Evolutionary conservation across 2,888 invertebrate genomes (phyloP), one percentile per base, ranked within the genome.

Genomic region (Shargacucullia verbasci): DNA sequence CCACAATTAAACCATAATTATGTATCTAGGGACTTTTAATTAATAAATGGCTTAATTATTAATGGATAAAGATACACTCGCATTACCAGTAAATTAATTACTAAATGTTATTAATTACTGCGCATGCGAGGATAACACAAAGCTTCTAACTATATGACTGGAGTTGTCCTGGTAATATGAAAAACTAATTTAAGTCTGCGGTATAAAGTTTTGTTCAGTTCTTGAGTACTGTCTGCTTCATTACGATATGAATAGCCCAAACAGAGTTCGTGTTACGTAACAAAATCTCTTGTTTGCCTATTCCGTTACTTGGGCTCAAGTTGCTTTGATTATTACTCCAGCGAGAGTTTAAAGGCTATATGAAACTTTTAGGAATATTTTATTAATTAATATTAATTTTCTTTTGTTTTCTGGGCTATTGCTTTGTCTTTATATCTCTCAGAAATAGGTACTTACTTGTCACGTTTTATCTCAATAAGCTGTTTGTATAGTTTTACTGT

Each of bases 81-180:
- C 76, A 82, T 87, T 83, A 83, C 73, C 79, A 83, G 60, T 58
- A 61, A 68, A 89, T 89, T 88, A 88, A 89, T 91, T 87, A 85
- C 72, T 73, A 76, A 86, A 85, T 73, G 76, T 88, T 88, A 90
- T 91, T 89, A 89, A 91, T 90, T 85, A 86, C 83, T 85, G n/a
- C 78, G 81, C 82, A 86, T 35, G 48, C 41, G 8, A 14, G 39
- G 31, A 53, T 56, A 71, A 60, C 38, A 68, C 58, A 59, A 57
- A 55, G 37, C n/a, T 9, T 5, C 77, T 85, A 73, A 78, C 35
- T 52, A 10, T 65, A 67, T 61, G 60, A 59, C 58, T 54, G 57
- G 29, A 44, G 75, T 72, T 79, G 76, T 76, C 71, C 61, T 72
- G 67, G 65, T 73, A 75, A 78, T 82, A 83, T 85, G 86, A 89